Percentiles rank a stretch among this genome's conserved stretches.
Evolutionary conservation across 2,888 invertebrate species (phyloP).

Genomic region (Meloe dianella): DNA sequence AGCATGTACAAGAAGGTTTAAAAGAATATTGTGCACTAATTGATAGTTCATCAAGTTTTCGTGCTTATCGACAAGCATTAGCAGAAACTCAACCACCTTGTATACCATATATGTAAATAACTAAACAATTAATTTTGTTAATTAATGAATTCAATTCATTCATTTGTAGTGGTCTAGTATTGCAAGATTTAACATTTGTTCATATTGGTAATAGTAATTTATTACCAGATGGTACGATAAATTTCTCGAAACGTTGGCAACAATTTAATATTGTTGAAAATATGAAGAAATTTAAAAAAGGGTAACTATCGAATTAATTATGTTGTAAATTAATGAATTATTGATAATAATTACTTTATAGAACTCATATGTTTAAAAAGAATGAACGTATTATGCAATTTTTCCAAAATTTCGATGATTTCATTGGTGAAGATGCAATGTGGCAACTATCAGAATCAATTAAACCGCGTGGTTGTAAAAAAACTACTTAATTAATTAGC

Average conservation of each 20-base stretch:
- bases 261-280: slow-evolving; percentile 98
- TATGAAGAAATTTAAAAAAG: slow-evolving; percentile 96
- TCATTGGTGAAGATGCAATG: slow-evolving; percentile 95
- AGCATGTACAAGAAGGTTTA: slow-evolving; percentile 87
- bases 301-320: slow-evolving; percentile 69
- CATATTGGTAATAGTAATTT: slow-evolving; percentile 96
- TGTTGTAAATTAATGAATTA: slow-evolving; percentile 14
- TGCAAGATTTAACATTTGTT: slow-evolving; percentile 98
- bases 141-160: neutral
- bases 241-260: slow-evolving; percentile 98
- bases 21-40: slow-evolving; percentile 95
- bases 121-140: slow-evolving; percentile 6
- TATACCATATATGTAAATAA: slow-evolving; percentile 96
- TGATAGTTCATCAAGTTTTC: slow-evolving; percentile 97
- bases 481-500: slow-evolving; percentile 48
- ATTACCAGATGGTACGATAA: slow-evolving; percentile 84
- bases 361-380: slow-evolving; percentile 91
- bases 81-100: slow-evolving; percentile 96
- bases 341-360: slow-evolving; percentile 59
- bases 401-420: slow-evolving; percentile 97
- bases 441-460: slow-evolving; percentile 98
- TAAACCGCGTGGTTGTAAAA: slow-evolving; percentile 82
- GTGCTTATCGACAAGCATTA: slow-evolving; percentile 93
- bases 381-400: slow-evolving; percentile 93
- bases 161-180: slow-evolving; percentile 83